phyloP scores from a whole-genome alignment of 2,888 invertebrate genomes.

The Lysandra bellargus region DNA sequence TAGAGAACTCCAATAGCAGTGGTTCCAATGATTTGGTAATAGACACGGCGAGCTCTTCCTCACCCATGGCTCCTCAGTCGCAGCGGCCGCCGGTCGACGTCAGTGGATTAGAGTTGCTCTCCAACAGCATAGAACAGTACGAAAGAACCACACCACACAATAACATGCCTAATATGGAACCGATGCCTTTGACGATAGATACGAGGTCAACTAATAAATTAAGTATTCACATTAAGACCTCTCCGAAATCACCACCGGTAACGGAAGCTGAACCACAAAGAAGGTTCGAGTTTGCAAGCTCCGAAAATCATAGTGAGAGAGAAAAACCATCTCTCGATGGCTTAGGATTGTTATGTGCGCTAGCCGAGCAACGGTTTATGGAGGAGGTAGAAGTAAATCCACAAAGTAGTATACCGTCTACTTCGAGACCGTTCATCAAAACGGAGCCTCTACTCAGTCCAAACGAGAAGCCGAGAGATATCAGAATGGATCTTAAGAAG shows the following conservation, averaged over 20 bases:
- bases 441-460: conserved; percentile 65
- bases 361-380: conserved; percentile 91
- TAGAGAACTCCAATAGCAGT: conserved; percentile 68
- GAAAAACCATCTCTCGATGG: conserved; percentile 80
- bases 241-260: conserved; percentile 67
- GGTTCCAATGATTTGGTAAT: conserved; percentile 73
- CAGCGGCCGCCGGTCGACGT: conserved; percentile 81
- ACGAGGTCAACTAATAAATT: conserved; percentile 66
- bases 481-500: conserved; percentile 56
- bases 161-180: conserved; percentile 61
- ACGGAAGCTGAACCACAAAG: conserved; percentile 63
- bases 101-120: conserved; percentile 89
- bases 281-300: conserved; percentile 65
- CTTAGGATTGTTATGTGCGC: conserved; percentile 88
- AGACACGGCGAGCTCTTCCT: conserved; percentile 65
- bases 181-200: conserved; percentile 62
- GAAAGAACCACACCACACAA: conserved; percentile 77
- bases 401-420: conserved; percentile 46
- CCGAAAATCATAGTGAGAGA: conserved; percentile 57
- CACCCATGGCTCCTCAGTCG: conserved; percentile 49
- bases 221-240: conserved; percentile 70
- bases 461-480: conserved; percentile 51
- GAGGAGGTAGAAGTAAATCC: conserved; percentile 83
- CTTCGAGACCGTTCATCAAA: conserved; percentile 65
- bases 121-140: conserved; percentile 91